Base-by-base conservation (phyloP, 2,888 invertebrate species). In the Empis livida region DNA sequence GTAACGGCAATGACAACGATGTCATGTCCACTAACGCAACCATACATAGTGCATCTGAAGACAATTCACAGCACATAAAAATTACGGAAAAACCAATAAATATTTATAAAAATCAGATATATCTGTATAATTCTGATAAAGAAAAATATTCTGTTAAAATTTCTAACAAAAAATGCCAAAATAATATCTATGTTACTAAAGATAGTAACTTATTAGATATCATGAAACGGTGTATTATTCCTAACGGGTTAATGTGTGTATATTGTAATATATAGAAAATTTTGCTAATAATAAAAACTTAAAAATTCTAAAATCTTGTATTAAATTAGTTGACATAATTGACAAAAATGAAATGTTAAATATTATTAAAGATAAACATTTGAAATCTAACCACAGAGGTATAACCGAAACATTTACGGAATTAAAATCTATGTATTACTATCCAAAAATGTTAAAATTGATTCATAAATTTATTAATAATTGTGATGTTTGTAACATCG, bases 161-260 rank as follows among this genome's bases (percentile, higher is more conserved):
- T n/a, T 16, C 47, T 27, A 39, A 47, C 17, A 47, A 41, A 16
- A 49, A 49, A 44, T 40, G 35, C 31, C 49, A 49, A 42, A 44
- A 41, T 45, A 11, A 45, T 23, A 37, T 46, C 15, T 31, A n/a
- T 16, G 30, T 44, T 20, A 27, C 39, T 17, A 41, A 38, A 37
- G 15, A 27, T 13, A 38, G 27, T 27, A 27, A 38, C 10, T 15
- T 38, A 15, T 16, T 38, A 14, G 38, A 27, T 10, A 15, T 37
- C 9, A 10, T 49, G 44, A 48, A 43, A 43, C 15, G 38, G 35
- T 14, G 41, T 15, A 27, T 51, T 17, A 42, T 48, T 10, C 35
- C 35, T 8, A 53, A 49, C 41, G 52, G 52, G 10, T 10, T 50
- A 17, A 47, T 51, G 43, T 48, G 47, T 42, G 16, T 53, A 13